Evolutionary conservation across 2,888 invertebrate genomes (phyloP).

Genomic region (Nysson spinosus): DNA sequence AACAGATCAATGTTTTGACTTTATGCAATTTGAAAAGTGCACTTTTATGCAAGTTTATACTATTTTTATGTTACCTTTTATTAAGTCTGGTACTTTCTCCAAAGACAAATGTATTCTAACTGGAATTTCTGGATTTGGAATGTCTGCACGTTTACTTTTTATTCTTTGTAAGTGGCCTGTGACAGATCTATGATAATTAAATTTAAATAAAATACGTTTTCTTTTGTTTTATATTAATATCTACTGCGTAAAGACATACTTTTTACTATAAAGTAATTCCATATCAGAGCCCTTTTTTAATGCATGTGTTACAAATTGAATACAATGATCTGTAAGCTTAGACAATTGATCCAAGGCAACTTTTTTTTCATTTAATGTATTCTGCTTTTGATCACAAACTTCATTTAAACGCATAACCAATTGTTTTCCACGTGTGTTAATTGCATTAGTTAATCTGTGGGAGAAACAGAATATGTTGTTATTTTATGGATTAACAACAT

Average conservation of each 20-base stretch:
- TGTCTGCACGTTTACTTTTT: slow-evolving; percentile 90
- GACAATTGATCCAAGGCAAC: slow-evolving; percentile 89
- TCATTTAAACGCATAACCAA: slow-evolving; percentile 89
- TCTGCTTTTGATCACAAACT: slow-evolving; percentile 87
- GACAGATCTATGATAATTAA: slow-evolving; percentile 68
- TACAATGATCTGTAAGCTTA: slow-evolving; percentile 92
- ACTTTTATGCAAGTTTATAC: slow-evolving; percentile 41
- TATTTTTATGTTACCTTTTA: slow-evolving; percentile 81
- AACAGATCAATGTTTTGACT: too few relatives aligned
- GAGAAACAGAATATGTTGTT: slow-evolving; percentile 2
- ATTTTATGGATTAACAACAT: too few relatives aligned
- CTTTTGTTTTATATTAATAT: neutral
- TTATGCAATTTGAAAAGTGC: too few relatives aligned
- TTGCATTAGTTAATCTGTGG: slow-evolving; percentile 86
- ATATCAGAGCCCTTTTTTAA: slow-evolving; percentile 89
- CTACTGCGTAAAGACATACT: slow-evolving; percentile 76
- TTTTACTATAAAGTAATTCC: slow-evolving; percentile 90
- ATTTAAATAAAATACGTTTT: neutral
- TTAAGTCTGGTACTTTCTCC: slow-evolving; percentile 89
- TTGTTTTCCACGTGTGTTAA: slow-evolving; percentile 90
- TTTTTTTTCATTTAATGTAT: slow-evolving; percentile 90
- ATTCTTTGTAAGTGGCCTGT: slow-evolving; percentile 88
- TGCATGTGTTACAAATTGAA: slow-evolving; percentile 89
- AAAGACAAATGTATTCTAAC: slow-evolving; percentile 88
- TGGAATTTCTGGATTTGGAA: slow-evolving; percentile 93